Base-by-base conservation (phyloP, 2,113 vertebrate genomes). In the Dunckerocampus dactyliophorus region DNA sequence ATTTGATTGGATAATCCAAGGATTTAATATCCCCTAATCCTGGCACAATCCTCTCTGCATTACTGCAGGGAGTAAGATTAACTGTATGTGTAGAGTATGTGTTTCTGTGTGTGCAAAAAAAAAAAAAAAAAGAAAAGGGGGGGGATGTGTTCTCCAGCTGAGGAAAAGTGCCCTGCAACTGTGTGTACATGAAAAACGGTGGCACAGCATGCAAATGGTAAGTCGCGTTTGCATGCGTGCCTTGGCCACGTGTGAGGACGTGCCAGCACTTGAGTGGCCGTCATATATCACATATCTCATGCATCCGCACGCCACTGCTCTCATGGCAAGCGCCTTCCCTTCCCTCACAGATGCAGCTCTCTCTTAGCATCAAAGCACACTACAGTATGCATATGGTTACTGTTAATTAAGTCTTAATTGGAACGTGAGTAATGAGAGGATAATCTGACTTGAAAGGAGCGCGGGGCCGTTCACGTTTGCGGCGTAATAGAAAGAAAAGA, bases 1-100 rank as follows among this genome's bases (percentile, higher is more conserved):
- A 89, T 91, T 89, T 90, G 88, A 90, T 89, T 90, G 90, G 89
- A 90, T 90, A 90, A 91, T 90, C 89, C 88, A 77, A 68, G 85
- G 88, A 88, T 91, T 90, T 89, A 90, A 89, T 89, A 89, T 88
- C 82, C 79, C 64, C 49, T 90, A 90, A 90, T 90, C 90, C 90
- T 79, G 82, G 75, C 74, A 85, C 87, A 90, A 90, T 89, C 89
- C 88, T 89, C 84, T 88, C 81, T 82, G 87, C 77, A 79, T 89
- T 87, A 88, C 88, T 84, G 79, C 76, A 62, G 81, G 85, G 77
- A 84, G 80, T 62, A 64, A 85, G 89, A 89, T 90, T 88, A 87
- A 88, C 81, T 83, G 71, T 77, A 80, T 78, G 75, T 87, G 85
- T 84, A 80, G 75, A 73, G 80, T 65, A 70, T 75, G 80, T 80